Conservation (phyloP, 1,140 invertebrate species). For the Notospermus geniculatus region DNA sequence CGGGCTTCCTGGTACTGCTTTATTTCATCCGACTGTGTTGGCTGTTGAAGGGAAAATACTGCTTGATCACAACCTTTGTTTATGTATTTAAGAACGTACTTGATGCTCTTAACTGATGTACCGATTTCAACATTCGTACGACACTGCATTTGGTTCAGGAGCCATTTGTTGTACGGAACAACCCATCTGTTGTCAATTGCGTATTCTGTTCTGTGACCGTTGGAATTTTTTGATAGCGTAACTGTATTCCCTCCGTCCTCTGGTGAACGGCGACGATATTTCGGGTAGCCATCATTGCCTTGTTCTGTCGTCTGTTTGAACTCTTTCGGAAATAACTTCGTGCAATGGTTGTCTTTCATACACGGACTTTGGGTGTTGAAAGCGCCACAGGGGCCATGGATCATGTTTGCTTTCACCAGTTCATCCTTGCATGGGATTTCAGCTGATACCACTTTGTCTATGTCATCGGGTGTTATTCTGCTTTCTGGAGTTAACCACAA, state of each 20-base stretch:
- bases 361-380: background rate
- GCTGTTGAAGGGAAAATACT: conserved; percentile 12
- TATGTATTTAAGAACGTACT: conserved; percentile 51
- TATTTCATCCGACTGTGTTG: conserved; percentile 21
- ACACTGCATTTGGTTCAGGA: conserved; percentile 20
- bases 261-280: background rate
- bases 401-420: background rate
- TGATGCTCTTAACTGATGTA: conserved; percentile 18
- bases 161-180: conserved; percentile 29
- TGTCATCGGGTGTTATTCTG: background rate
- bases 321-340: background rate
- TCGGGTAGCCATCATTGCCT: conserved; percentile 4
- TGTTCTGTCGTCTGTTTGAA: background rate
- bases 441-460: background rate
- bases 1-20: conserved; percentile 17
- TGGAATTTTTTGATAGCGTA: background rate
- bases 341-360: conserved; percentile 5
- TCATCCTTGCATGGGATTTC: conserved; percentile 6
- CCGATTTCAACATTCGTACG: conserved; percentile 33
- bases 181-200: conserved; percentile 53
- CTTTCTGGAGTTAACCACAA: conserved; percentile 44
- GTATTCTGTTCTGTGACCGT: conserved; percentile 29
- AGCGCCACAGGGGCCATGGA: conserved; percentile 1
- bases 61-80: conserved; percentile 41
- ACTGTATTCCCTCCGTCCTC: conserved; percentile 2